These are phyloP conservation scores for Perdita meconis DNA, from an alignment of 2,888 invertebrate species.

Conservation along the genomic window DNA sequence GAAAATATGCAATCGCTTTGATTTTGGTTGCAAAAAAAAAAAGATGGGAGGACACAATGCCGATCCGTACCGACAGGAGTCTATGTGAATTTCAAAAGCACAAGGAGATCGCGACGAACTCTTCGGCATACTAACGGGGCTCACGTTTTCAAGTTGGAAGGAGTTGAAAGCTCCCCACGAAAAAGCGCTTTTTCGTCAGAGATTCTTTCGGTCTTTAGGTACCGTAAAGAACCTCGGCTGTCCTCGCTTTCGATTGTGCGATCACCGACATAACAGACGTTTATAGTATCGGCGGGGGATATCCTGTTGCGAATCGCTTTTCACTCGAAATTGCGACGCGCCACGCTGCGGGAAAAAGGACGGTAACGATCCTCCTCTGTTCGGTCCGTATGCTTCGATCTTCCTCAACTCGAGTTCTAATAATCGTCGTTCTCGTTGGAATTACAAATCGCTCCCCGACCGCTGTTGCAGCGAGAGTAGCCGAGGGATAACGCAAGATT, in stretches of 20 bases:
- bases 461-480: slow-evolving; percentile 3
- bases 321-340: slow-evolving; percentile 1
- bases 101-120: slow-evolving; percentile 32
- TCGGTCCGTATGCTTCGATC: background rate
- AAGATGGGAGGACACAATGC: slow-evolving; percentile 32
- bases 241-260: slow-evolving; percentile 31
- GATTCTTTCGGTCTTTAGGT: slow-evolving; percentile 35
- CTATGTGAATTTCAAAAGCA: slow-evolving; percentile 39
- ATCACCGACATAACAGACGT: slow-evolving; percentile 40
- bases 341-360: background rate
- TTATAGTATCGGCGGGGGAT: slow-evolving; percentile 5
- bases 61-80: slow-evolving; percentile 32
- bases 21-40: too few relatives aligned
- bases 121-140: slow-evolving; percentile 48
- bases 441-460: slow-evolving; percentile 28
- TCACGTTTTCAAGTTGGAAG: slow-evolving; percentile 56
- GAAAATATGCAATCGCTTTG: slow-evolving; percentile 1
- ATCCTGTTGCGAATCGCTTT: background rate
- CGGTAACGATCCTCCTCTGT: background rate
- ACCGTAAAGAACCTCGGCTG: slow-evolving; percentile 11
- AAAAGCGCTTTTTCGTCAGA: slow-evolving; percentile 52
- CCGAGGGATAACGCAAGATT: slow-evolving; percentile 34
- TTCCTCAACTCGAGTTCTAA: slow-evolving; percentile 9
- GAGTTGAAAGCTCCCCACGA: slow-evolving; percentile 41
- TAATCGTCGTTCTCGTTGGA: slow-evolving; percentile 27